Percentiles rank a stretch among this genome's conserved stretches.
Evolutionary conservation across 2,113 vertebrate species (phyloP).

Genomic region (Crotalus tigris): DNA sequence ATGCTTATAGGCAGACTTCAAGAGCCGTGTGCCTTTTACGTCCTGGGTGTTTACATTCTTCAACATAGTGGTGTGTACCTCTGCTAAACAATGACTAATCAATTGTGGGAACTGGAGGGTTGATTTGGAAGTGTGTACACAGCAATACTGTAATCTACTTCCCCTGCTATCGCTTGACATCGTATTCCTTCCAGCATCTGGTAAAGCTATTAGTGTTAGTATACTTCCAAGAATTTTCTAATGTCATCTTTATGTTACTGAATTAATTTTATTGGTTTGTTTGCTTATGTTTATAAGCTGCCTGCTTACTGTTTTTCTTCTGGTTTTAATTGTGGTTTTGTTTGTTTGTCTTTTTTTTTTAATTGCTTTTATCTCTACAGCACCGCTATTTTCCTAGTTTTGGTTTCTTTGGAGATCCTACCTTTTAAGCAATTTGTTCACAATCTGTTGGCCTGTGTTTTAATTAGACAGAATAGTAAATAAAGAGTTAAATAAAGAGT

Average conservation of each 20-base stretch:
- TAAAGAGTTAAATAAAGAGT: background rate
- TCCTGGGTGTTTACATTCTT: conserved; percentile 4
- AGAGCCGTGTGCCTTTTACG: background rate
- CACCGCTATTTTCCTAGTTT: background rate
- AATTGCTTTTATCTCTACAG: background rate
- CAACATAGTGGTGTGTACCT: background rate
- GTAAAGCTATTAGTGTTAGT: background rate
- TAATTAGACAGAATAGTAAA: background rate
- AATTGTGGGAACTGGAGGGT: background rate
- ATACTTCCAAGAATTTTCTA: background rate
- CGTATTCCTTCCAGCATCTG: background rate
- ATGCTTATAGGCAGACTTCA: background rate
- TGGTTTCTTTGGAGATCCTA: background rate
- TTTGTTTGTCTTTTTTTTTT: background rate
- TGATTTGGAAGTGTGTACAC: background rate
- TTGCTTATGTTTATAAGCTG: background rate
- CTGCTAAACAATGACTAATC: background rate
- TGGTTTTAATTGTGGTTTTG: background rate
- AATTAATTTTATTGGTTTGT: background rate
- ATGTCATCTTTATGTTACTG: background rate
- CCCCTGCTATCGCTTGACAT: background rate
- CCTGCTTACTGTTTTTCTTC: background rate
- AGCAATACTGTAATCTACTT: background rate
- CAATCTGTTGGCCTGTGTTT: background rate
- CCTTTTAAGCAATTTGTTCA: background rate